These are phyloP conservation scores for Drosophila equinoxialis DNA, from an alignment of 1,140 invertebrate species.

Conservation along the genomic window DNA sequence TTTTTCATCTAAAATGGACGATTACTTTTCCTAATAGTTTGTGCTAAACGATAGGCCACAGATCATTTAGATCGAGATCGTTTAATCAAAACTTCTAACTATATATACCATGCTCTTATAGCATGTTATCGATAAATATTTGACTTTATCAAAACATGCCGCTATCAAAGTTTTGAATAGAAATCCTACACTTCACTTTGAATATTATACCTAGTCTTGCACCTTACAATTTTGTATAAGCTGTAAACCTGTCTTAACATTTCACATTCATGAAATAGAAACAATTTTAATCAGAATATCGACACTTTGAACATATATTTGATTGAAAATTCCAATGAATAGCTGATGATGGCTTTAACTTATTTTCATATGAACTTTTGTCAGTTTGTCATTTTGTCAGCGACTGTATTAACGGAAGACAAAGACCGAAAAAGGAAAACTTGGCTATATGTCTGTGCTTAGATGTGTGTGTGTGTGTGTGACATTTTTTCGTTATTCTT, in stretches of 20 bases:
- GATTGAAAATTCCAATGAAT: slow-evolving; percentile 11
- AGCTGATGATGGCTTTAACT: slow-evolving; percentile 12
- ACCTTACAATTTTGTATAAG: no score
- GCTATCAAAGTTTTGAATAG: no score
- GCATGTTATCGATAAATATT: no score
- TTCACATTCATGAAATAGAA: neutral
- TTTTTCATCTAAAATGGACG: no score
- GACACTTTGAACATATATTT: neutral
- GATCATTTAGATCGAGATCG: no score
- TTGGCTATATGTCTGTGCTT: slow-evolving; percentile 17
- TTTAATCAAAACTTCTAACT: no score
- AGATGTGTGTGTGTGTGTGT: neutral
- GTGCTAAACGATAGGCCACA: no score
- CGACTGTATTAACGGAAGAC: slow-evolving; percentile 46
- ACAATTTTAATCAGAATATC: neutral
- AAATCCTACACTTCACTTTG: no score
- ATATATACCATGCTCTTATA: no score
- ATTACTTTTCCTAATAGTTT: no score
- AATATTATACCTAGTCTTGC: no score
- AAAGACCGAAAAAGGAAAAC: slow-evolving; percentile 16
- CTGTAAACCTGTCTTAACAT: neutral
- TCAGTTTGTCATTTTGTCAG: slow-evolving; percentile 24
- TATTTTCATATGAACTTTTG: slow-evolving; percentile 60
- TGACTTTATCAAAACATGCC: no score
- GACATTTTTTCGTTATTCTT: neutral